Percentiles rank a stretch among this genome's conserved stretches.
phyloP scores from a whole-genome alignment of 1,140 invertebrate species.

The Choristoneura fumiferana region DNA sequence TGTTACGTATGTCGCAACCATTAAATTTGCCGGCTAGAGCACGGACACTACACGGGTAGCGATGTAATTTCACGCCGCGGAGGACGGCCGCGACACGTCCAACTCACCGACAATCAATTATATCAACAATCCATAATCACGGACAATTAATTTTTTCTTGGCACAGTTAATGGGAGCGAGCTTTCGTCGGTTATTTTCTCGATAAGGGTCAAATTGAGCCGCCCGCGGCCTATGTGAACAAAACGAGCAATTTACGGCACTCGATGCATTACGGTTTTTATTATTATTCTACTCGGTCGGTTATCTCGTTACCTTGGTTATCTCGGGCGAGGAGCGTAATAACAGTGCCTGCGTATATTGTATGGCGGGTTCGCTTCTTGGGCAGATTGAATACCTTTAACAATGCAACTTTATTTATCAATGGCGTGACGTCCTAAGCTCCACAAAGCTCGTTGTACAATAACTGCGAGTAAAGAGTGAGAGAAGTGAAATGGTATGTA shows the following conservation, averaged over 20 bases:
- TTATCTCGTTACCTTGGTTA: conserved; percentile 41
- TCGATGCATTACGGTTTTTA: conserved; percentile 53
- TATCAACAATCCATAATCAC: conserved; percentile 64
- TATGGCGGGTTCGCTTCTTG: neutral
- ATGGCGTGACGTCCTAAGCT: too few relatives aligned
- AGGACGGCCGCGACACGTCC: conserved; percentile 39
- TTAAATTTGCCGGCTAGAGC: conserved; percentile 22
- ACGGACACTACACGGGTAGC: conserved; percentile 28
- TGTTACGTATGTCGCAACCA: too few relatives aligned
- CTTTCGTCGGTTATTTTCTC: conserved; percentile 63
- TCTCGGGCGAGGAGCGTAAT: conserved; percentile 28
- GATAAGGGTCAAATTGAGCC: conserved; percentile 65
- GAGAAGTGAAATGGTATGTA: too few relatives aligned
- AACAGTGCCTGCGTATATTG: conserved; percentile 26
- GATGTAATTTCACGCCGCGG: conserved; percentile 37
- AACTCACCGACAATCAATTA: conserved; percentile 53
- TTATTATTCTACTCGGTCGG: conserved; percentile 48
- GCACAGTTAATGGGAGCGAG: conserved; percentile 48
- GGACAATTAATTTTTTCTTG: conserved; percentile 65
- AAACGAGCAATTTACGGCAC: conserved; percentile 57
- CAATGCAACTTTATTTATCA: neutral
- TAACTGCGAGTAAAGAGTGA: too few relatives aligned
- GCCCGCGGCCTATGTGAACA: conserved; percentile 56
- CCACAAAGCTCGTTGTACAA: too few relatives aligned
- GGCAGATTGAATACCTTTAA: conserved; percentile 2